Evolutionary conservation across 2,113 vertebrate species (phyloP).

Genomic region (Gymnarchus niloticus): DNA sequence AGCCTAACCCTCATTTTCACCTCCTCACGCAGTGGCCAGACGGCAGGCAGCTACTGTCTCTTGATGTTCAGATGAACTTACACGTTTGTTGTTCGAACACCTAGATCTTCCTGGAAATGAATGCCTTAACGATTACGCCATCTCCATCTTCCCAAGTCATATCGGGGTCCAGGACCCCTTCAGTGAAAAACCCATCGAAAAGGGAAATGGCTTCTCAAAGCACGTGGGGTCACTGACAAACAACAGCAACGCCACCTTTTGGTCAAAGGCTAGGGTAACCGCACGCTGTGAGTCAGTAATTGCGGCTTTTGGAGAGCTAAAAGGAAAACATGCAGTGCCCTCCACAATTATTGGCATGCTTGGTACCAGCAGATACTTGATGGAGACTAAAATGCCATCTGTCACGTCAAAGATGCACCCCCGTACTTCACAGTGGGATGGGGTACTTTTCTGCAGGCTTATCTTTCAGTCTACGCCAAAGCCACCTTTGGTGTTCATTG

Average conservation of each 20-base stretch:
- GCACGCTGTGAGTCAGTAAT: background rate
- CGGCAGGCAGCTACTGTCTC: slow-evolving; percentile 54
- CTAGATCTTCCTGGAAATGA: background rate
- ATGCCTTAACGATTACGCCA: background rate
- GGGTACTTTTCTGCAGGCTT: no score
- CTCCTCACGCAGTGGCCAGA: slow-evolving; percentile 35
- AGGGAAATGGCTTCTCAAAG: background rate
- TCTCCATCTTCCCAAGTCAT: background rate
- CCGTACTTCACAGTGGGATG: no score
- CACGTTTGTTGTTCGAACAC: slow-evolving; percentile 42
- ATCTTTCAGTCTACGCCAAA: no score
- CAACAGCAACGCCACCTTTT: background rate
- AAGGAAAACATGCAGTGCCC: no score
- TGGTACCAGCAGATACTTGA: no score
- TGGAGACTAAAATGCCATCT: no score
- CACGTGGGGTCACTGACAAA: background rate
- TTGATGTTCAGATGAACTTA: slow-evolving; percentile 31
- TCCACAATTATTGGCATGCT: no score
- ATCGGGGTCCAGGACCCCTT: background rate
- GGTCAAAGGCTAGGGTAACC: background rate
- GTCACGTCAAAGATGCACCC: no score
- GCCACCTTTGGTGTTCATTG: no score
- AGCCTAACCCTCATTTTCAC: slow-evolving; percentile 32
- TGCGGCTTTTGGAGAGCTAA: background rate
- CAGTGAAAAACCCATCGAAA: background rate